A percentile compares a stretch with the other conserved stretches of the same genome.
Evolutionary conservation across 2,113 vertebrate genomes (phyloP).

Genomic region (Oryzias celebensis): DNA sequence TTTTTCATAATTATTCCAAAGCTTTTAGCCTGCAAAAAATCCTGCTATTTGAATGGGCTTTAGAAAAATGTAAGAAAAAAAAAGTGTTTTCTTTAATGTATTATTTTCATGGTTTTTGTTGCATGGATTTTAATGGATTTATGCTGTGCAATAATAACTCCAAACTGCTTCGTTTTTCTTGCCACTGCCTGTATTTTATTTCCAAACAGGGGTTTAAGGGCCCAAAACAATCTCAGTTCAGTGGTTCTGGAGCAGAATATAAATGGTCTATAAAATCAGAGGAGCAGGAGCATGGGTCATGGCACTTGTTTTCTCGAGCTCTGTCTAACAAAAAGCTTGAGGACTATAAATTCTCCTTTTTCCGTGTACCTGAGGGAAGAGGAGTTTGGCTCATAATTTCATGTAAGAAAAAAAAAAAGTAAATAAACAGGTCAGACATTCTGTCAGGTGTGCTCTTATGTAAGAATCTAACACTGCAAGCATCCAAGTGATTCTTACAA

Average conservation of each 20-base stretch:
- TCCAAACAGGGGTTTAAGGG: slow-evolving; percentile 49
- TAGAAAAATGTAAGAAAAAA: slow-evolving; percentile 23
- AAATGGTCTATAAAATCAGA: slow-evolving; percentile 34
- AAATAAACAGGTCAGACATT: background rate
- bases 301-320: slow-evolving; percentile 19
- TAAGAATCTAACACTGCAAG: slow-evolving; percentile 2
- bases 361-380: background rate
- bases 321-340: slow-evolving; percentile 16
- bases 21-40: too few relatives aligned
- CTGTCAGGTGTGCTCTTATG: background rate
- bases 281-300: background rate
- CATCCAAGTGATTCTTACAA: slow-evolving; percentile 20
- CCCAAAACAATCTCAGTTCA: slow-evolving; percentile 26
- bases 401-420: background rate
- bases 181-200: slow-evolving; percentile 55
- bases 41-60: slow-evolving; percentile 5
- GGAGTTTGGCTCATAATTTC: background rate
- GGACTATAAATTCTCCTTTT: slow-evolving; percentile 7
- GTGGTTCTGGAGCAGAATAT: slow-evolving; percentile 25
- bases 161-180: slow-evolving; percentile 65
- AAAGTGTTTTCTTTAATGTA: slow-evolving; percentile 28
- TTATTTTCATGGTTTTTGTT: slow-evolving; percentile 61
- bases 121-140: slow-evolving; percentile 69
- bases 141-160: slow-evolving; percentile 65
- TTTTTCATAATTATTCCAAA: too few relatives aligned